Conservation (phyloP, 2,888 invertebrate species). For the Schizotus pectinicornis region DNA sequence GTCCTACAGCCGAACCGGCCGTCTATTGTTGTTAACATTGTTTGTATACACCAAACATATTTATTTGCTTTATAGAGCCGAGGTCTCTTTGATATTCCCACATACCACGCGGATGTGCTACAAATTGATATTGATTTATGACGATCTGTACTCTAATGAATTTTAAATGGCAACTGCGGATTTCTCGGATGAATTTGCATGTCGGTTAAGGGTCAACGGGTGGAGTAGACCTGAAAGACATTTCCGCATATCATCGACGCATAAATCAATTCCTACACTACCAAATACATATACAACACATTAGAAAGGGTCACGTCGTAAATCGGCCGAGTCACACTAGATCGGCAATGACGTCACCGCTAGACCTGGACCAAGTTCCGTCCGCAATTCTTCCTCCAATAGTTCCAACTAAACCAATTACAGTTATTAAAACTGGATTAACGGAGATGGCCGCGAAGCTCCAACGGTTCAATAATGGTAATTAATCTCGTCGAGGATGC, state of each 20-base stretch:
- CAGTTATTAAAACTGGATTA: too few relatives aligned
- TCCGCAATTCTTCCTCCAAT: too few relatives aligned
- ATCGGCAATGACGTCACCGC: neutral
- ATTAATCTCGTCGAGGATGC: too few relatives aligned
- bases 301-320: constrained; percentile 17
- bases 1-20: constrained; percentile 39
- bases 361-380: neutral
- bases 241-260: constrained; percentile 31
- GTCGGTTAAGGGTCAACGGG: constrained; percentile 34
- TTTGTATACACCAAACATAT: constrained; percentile 42
- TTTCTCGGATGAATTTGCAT: constrained; percentile 25
- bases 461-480: too few relatives aligned
- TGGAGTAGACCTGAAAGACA: constrained; percentile 26
- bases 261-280: constrained; percentile 25
- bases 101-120: constrained; percentile 48
- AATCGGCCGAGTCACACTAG: neutral
- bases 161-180: constrained; percentile 31
- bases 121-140: constrained; percentile 50
- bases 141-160: constrained; percentile 35
- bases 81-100: constrained; percentile 50
- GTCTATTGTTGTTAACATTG: constrained; percentile 48
- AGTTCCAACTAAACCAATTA: too few relatives aligned
- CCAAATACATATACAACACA: neutral
- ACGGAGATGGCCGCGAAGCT: too few relatives aligned
- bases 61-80: constrained; percentile 45